These are phyloP conservation scores for Cyphomyrus discorhynchus DNA, from an alignment of 2,113 vertebrate species.

Conservation along the genomic window DNA sequence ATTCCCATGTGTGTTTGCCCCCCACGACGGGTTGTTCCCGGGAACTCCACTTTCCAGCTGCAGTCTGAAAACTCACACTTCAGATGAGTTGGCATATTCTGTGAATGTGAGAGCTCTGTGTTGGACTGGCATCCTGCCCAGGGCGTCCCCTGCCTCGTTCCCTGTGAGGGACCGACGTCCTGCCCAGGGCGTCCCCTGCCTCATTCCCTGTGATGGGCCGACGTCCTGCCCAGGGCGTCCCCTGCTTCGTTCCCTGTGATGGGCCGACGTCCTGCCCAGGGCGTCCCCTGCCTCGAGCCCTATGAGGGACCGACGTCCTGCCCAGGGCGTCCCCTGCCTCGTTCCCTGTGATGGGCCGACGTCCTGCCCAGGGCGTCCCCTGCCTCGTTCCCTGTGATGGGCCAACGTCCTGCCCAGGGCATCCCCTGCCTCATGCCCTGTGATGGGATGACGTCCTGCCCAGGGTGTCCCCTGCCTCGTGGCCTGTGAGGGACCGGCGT, in stretches of 20 bases:
- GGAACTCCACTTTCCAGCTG: neutral
- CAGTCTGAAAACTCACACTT: neutral
- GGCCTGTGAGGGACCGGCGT: accelerated
- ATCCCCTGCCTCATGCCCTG: neutral
- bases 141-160: neutral
- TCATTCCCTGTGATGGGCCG: accelerated
- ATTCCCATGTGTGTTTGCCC: neutral
- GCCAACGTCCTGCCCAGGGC: neutral
- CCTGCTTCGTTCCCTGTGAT: neutral
- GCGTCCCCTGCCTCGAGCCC: neutral
- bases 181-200: neutral
- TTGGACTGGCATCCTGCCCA: neutral
- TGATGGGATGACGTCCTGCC: neutral
- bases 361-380: neutral
- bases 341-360: neutral
- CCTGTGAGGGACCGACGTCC: neutral
- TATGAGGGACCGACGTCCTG: neutral
- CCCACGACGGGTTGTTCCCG: neutral
- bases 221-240: neutral
- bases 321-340: neutral
- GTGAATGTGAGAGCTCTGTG: neutral
- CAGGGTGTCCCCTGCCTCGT: neutral
- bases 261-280: too few species aligned
- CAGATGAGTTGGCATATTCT: neutral
- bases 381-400: neutral